These are phyloP conservation scores for Felis catus DNA, from an alignment of 2,113 vertebrate genomes.

Conservation along the genomic window DNA sequence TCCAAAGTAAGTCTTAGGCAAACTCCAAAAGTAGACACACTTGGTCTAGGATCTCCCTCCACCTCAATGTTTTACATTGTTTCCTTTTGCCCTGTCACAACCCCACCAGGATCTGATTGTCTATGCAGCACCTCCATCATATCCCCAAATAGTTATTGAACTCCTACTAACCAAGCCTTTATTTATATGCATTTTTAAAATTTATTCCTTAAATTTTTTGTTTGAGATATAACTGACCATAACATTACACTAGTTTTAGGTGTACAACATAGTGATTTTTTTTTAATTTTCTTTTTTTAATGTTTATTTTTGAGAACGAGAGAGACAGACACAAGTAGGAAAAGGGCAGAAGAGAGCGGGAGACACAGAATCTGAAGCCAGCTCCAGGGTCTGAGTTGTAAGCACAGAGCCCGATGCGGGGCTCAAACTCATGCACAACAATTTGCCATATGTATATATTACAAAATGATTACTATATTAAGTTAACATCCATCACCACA, in stretches of 20 bases:
- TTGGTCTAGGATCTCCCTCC: neutral
- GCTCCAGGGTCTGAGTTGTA: too few relatives aligned
- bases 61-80: neutral
- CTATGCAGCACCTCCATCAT: neutral
- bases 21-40: neutral
- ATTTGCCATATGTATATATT: neutral
- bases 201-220: neutral
- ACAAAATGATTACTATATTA: neutral
- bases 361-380: too few relatives aligned
- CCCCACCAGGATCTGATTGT: neutral
- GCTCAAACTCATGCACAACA: neutral
- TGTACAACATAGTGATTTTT: neutral
- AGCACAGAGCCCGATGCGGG: too few relatives aligned
- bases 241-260: neutral
- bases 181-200: neutral
- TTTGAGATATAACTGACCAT: neutral
- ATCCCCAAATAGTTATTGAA: neutral
- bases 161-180: neutral
- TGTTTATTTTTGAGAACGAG: too few relatives aligned
- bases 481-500: neutral
- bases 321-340: too few relatives aligned
- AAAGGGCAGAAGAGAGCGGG: too few relatives aligned
- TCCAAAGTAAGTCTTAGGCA: neutral
- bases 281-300: too few relatives aligned
- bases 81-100: neutral